Conservation (phyloP, 2,113 vertebrate species). For the Chunga burmeisteri region DNA sequence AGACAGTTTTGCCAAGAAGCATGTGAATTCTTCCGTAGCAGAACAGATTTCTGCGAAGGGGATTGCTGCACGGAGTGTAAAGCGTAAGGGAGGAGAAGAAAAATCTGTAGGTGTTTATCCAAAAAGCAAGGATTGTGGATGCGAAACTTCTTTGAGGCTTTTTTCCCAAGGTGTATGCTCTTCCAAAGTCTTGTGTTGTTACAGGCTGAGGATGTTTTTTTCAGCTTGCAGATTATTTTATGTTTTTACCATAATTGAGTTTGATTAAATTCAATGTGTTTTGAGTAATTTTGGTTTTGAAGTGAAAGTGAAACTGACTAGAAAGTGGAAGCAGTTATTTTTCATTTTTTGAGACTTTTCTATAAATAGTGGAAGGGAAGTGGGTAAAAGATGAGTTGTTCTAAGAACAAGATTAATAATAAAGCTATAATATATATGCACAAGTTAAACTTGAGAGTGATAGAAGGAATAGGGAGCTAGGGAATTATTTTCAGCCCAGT, state of each 20-base stretch:
- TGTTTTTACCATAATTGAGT: not conserved
- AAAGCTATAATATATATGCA: not conserved
- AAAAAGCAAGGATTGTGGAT: not conserved
- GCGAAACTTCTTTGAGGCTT: not conserved
- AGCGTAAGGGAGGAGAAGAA: rapidly evolving
- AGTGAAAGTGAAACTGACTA: slow-evolving; percentile 63
- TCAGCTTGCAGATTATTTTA: not conserved
- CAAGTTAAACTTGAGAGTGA: not conserved
- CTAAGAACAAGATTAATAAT: not conserved
- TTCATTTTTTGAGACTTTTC: not conserved
- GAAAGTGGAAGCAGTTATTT: not conserved
- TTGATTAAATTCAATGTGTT: not conserved
- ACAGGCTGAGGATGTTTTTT: not conserved
- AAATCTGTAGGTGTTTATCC: not conserved
- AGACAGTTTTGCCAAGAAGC: not conserved
- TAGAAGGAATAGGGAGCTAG: not conserved
- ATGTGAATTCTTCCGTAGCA: rapidly evolving
- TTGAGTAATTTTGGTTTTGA: not conserved
- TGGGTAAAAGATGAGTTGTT: not conserved
- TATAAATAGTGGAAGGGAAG: not conserved
- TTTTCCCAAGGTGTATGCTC: not conserved
- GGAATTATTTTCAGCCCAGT: not conserved
- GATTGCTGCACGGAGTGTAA: rapidly evolving
- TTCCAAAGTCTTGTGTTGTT: not conserved
- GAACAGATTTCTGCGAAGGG: not conserved